These are phyloP conservation scores for Drosophila obscura DNA, from an alignment of 1,140 invertebrate species.

Conservation along the genomic window DNA sequence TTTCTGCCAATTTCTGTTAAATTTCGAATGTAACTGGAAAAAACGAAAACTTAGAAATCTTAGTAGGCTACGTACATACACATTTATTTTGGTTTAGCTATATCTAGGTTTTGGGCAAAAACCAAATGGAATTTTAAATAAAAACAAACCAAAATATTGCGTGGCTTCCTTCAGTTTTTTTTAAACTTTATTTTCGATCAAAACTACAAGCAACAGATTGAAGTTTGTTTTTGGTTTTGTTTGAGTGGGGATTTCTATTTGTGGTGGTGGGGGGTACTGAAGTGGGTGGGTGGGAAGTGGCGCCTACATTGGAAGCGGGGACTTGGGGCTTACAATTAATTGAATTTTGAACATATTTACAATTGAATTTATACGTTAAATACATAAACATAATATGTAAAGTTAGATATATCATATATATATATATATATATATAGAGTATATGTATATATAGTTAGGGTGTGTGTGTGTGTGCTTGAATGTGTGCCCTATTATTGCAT, in stretches of 20 bases:
- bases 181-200: constrained; percentile 33
- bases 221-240: constrained; percentile 8
- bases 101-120: too few species aligned
- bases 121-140: too few species aligned
- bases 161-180: constrained; percentile 12
- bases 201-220: constrained; percentile 44
- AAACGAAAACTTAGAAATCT: too few species aligned
- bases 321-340: constrained; percentile 47
- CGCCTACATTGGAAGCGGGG: constrained; percentile 2
- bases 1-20: too few species aligned
- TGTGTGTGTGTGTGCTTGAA: constrained; percentile 30
- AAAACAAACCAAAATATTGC: background rate
- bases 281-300: constrained; percentile 28
- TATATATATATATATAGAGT: constrained; percentile 7
- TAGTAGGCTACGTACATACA: too few species aligned
- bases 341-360: constrained; percentile 68
- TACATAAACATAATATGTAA: constrained; percentile 59
- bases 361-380: constrained; percentile 60
- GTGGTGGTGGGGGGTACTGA: background rate
- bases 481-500: constrained; percentile 54
- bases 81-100: too few species aligned
- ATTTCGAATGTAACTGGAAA: too few species aligned
- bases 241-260: constrained; percentile 34
- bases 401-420: constrained; percentile 23
- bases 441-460: constrained; percentile 30